Evolutionary conservation across 2,888 invertebrate genomes (phyloP), one percentile per base, ranked within the genome.

Genomic region (Venusia cambrica): DNA sequence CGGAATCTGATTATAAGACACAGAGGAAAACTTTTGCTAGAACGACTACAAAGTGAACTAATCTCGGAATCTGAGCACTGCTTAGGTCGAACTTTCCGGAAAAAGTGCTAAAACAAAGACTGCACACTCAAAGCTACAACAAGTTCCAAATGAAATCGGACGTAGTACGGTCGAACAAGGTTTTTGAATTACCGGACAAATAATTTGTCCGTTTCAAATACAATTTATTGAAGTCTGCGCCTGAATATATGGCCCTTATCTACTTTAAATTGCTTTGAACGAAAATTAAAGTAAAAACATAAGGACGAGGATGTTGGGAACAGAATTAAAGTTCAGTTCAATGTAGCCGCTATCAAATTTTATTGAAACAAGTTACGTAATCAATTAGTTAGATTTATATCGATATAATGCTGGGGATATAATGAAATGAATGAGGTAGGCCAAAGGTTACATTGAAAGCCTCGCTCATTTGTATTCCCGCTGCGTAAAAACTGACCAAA

Each of bases 231-330:
- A 36, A 48, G 50, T 65, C 70, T 69, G 63, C 66, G 38, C 54
- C 38, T 31, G 44, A 52, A 65, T 62, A 64, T 69, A 62, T 57
- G 40, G 35, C 39, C 46, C 58, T 71, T 77, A 79, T 78, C 74
- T 64, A 57, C 57, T 45, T 13, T 51, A 67, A 72, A 76, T 76
- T 77, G 72, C 66, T 66, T 74, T 64, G 60, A 71, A 73, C 70
- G 66, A 35, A 42, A 73, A 63, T 69, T 61, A 60, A 68, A 64
- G 65, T 65, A 63, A 68, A 64, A 58, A 60, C 60, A 60, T 65
- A 63, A 64, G 55, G 59, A 50, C 44, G 42, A 49, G 37, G 48
- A 55, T 48, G 48, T 26, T 32, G 63, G 62, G 56, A 61, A 59
- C 46, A 20, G 29, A 39, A 48, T 39, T 68, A 58, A 65, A 64